A percentile compares a stretch with the other conserved stretches of the same genome.
Evolutionary conservation across 1,140 invertebrate genomes (phyloP).

Genomic region (Patella vulgata): DNA sequence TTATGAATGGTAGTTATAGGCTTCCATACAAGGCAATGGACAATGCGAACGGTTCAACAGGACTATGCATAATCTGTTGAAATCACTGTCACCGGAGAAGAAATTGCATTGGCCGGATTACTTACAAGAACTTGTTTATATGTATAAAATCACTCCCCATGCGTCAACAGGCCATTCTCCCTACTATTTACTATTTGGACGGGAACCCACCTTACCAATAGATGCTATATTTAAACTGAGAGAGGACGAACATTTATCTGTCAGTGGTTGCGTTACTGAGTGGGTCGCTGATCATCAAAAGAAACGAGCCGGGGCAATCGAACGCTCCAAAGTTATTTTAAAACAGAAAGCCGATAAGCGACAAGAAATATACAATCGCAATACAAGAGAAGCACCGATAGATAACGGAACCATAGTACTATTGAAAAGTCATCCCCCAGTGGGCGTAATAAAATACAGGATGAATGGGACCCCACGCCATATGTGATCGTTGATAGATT

Average conservation of each 20-base stretch:
- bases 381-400: neutral
- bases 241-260: too few species aligned
- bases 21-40: too few species aligned
- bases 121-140: slow-evolving; percentile 24
- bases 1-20: too few species aligned
- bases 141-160: slow-evolving; percentile 30
- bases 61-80: slow-evolving; percentile 33
- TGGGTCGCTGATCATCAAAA: too few species aligned
- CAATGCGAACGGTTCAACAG: slow-evolving; percentile 35
- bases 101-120: slow-evolving; percentile 29
- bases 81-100: slow-evolving; percentile 16
- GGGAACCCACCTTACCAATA: slow-evolving; percentile 2
- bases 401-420: slow-evolving; percentile 3
- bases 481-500: too few species aligned
- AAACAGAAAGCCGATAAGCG: too few species aligned
- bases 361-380: neutral
- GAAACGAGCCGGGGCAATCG: neutral
- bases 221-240: neutral
- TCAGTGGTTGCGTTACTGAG: neutral
- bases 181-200: slow-evolving; percentile 7
- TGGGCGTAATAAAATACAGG: slow-evolving; percentile 20
- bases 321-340: too few species aligned
- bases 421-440: slow-evolving; percentile 4
- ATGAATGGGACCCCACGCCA: too few species aligned
- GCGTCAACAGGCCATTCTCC: slow-evolving; percentile 22